These are phyloP conservation scores for Amazona ochrocephala DNA, from an alignment of 2,797 vertebrate genomes.

Conservation along the genomic window DNA sequence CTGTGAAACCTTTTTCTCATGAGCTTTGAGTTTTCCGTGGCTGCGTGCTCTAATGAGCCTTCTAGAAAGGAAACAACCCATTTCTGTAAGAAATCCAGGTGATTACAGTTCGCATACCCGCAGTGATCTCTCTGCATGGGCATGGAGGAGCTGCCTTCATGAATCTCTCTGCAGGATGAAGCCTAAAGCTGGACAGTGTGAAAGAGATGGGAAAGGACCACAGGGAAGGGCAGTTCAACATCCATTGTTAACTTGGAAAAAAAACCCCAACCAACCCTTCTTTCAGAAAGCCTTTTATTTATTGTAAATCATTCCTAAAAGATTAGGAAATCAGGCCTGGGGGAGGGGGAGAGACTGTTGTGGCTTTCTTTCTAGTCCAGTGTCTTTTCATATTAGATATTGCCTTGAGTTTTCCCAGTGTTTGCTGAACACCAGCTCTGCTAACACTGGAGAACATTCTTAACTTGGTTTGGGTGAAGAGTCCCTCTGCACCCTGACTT, in stretches of 20 bases:
- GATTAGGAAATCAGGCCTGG: constrained; percentile 44
- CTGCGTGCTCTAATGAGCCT: constrained; percentile 44
- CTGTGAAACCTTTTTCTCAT: neutral
- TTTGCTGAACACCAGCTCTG: neutral
- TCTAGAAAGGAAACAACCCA: constrained; percentile 33
- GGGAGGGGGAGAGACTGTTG: neutral
- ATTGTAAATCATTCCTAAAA: constrained; percentile 54
- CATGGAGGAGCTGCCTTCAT: constrained; percentile 22
- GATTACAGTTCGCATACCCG: neutral
- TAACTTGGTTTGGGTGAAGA: neutral
- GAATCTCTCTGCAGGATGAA: constrained; percentile 21
- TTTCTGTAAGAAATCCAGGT: constrained; percentile 55
- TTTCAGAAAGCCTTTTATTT: constrained; percentile 42
- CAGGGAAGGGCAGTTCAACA: constrained; percentile 17
- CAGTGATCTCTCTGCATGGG: constrained; percentile 42
- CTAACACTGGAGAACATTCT: neutral
- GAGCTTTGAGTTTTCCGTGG: constrained; percentile 38
- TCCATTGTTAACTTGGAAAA: neutral
- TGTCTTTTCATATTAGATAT: neutral
- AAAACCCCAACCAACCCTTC: neutral
- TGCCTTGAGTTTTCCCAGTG: neutral
- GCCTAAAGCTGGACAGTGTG: constrained; percentile 21
- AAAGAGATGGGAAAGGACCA: constrained; percentile 35
- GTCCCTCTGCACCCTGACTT: neutral
- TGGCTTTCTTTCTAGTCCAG: neutral